Percentiles rank a stretch among this genome's conserved stretches.
Evolutionary conservation across 2,888 invertebrate species (phyloP).

Genomic region (Ennomos erosarius): DNA sequence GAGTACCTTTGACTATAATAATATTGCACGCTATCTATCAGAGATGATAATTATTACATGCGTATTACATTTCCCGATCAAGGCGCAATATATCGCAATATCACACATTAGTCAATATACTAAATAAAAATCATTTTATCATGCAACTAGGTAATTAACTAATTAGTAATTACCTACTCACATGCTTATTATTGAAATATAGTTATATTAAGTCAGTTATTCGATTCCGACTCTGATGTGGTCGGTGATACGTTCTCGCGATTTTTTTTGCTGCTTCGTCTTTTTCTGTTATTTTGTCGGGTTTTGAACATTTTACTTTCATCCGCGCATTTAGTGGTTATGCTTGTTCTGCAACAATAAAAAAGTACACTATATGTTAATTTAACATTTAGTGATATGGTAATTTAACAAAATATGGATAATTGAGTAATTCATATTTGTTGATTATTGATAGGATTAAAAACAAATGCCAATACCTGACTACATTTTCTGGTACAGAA

Average conservation of each 20-base stretch:
- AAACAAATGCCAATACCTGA: slow-evolving; percentile 46
- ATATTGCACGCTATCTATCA: no score
- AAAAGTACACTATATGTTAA: background rate
- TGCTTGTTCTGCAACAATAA: slow-evolving; percentile 70
- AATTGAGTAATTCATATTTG: background rate
- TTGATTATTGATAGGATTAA: background rate
- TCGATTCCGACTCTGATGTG: slow-evolving; percentile 42
- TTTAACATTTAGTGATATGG: no score
- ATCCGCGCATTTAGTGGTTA: slow-evolving; percentile 87
- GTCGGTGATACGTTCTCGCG: slow-evolving; percentile 51
- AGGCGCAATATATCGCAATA: no score
- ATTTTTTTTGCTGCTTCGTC: slow-evolving; percentile 40
- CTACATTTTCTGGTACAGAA: slow-evolving; percentile 57
- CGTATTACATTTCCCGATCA: no score
- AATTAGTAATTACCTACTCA: background rate
- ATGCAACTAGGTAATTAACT: background rate
- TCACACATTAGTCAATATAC: no score
- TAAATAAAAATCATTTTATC: no score
- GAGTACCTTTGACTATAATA: no score
- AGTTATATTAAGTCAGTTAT: slow-evolving; percentile 18
- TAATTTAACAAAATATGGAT: background rate
- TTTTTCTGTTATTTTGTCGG: slow-evolving; percentile 53
- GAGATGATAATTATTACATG: no score
- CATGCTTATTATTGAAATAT: no score
- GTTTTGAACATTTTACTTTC: slow-evolving; percentile 85